These are phyloP conservation scores for Sinotaia quadrata DNA, from an alignment of 2,888 invertebrate genomes.

Conservation along the genomic window DNA sequence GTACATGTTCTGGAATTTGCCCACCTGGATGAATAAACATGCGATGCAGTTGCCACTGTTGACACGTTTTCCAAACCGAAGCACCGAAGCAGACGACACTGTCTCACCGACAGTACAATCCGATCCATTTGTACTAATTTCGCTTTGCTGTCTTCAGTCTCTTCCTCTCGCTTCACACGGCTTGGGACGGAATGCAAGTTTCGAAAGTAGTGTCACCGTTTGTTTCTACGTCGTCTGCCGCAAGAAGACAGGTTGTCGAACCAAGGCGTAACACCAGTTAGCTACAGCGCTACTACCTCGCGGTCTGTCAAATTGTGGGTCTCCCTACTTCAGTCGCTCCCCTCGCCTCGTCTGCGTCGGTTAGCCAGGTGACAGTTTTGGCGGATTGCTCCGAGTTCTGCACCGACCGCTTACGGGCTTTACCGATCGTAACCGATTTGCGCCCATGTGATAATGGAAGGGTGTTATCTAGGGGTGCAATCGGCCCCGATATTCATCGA, in stretches of 20 bases:
- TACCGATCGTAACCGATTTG: slow-evolving; percentile 25
- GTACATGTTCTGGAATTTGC: slow-evolving; percentile 3
- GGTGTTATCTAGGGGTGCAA: slow-evolving; percentile 13
- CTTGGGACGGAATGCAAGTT: neutral
- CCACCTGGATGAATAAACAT: neutral
- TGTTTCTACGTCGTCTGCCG: neutral
- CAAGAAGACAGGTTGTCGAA: neutral
- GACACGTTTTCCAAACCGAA: no score
- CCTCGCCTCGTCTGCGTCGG: neutral
- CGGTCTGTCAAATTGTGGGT: no score
- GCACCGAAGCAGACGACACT: slow-evolving; percentile 7
- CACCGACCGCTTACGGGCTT: slow-evolving; percentile 14
- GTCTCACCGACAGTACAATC: no score
- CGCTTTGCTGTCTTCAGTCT: no score
- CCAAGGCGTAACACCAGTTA: no score
- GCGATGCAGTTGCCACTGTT: no score
- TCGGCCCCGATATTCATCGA: neutral
- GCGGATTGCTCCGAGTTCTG: slow-evolving; percentile 9
- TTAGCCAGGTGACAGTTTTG: neutral
- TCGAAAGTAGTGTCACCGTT: no score
- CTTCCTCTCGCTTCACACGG: neutral
- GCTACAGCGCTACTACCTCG: no score
- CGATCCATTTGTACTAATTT: no score
- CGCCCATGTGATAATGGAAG: slow-evolving; percentile 23
- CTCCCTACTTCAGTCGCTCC: no score